Base-by-base conservation (phyloP, 2,797 vertebrate species). In the Sphaeramia orbicularis region DNA sequence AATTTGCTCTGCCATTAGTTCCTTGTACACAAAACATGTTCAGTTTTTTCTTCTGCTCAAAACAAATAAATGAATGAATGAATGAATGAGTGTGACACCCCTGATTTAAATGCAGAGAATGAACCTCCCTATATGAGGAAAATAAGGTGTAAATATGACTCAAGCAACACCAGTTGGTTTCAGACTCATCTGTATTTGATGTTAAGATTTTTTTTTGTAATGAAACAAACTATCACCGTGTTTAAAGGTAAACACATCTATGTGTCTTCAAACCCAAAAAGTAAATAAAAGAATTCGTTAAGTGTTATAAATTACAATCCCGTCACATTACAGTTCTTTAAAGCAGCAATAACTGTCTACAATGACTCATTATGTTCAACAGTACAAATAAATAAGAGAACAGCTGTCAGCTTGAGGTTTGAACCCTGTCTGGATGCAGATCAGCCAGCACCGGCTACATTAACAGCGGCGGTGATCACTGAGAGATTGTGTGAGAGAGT, bases 261-360 rank as follows among this genome's bases (percentile, higher is more conserved):
- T 2, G 51, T 80, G 66, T 70, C 71, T 62, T 71, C n/a, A 63
- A 84, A 75, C 78, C 64, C 64, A 50, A 70, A 85, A 75, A 14
- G 21, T 35, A 69, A 80, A 60, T 12, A 7, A 69, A 80, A 59
- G 6, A 48, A 54, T 49, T n/a, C n/a, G n/a, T n/a, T n/a, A n/a
- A n/a, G n/a, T n/a, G n/a, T 75, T 74, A 40, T 76, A 86, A 86
- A 83, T 81, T 73, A 89, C 82, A 86, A 84, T 88, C 80, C 79
- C 47, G 61, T 86, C 86, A 90, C 86, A 56, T 85, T 82, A 89
- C 79, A 86, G 82, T 85, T 76, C 65, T 81, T 69, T 15, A 66
- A 87, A 87, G 86, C 85, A 86, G 81, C 89, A 54, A 54, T 65
- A 68, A 84, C 72, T 11, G 51, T 82, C 72, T 65, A 82, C 57